Conservation (phyloP, 2,113 vertebrate genomes). For the Myotis brandtii region DNA sequence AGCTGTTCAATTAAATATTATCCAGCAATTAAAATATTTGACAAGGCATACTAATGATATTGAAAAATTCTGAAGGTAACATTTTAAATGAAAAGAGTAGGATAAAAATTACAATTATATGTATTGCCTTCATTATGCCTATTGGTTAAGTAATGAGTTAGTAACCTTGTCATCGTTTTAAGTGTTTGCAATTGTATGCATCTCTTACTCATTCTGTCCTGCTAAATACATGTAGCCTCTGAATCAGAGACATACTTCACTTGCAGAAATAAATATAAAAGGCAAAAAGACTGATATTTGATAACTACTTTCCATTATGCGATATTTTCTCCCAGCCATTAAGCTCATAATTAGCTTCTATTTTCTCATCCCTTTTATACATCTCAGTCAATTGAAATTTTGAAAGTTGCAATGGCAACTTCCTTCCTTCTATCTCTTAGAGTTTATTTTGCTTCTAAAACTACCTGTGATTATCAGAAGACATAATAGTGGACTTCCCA, state of each 20-base stretch:
- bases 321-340: neutral
- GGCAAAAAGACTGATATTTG: neutral
- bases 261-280: neutral
- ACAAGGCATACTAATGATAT: neutral
- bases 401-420: neutral
- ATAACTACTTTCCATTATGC: neutral
- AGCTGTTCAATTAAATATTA: neutral
- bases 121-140: neutral
- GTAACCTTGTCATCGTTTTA: neutral
- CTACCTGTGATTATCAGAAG: neutral
- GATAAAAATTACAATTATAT: neutral
- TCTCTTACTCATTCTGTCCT: neutral
- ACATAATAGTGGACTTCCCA: neutral
- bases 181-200: neutral
- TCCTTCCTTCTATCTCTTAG: neutral
- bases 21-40: neutral
- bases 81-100: neutral
- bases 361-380: neutral
- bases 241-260: neutral
- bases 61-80: neutral
- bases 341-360: neutral
- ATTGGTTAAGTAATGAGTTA: neutral
- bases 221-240: neutral
- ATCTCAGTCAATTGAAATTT: neutral
- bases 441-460: constrained; percentile 1